Evolutionary conservation across 2,113 vertebrate species (phyloP).

Genomic region (Poeciliopsis prolifica): DNA sequence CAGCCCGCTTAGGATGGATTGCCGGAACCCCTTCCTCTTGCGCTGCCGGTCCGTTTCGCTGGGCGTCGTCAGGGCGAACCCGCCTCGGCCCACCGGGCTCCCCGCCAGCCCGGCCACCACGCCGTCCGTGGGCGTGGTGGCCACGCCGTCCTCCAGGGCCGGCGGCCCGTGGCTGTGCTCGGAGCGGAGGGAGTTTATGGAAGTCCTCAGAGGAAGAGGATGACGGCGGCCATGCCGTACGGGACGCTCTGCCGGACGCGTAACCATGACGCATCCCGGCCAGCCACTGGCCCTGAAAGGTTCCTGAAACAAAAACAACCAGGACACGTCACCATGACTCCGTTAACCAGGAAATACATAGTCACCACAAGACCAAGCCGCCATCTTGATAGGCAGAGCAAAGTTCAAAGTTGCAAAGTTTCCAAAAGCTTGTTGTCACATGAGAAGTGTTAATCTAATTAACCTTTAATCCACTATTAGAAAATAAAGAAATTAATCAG

Average conservation of each 20-base stretch:
- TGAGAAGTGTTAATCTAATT: too few species aligned
- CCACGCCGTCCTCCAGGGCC: constrained; percentile 74
- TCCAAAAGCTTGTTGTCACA: too few species aligned
- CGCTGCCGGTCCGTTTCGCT: constrained; percentile 90
- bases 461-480: too few species aligned
- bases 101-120: constrained; percentile 84
- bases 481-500: too few species aligned
- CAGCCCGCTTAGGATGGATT: constrained; percentile 93
- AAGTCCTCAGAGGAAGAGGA: constrained; percentile 94
- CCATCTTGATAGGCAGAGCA: too few species aligned
- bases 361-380: too few species aligned
- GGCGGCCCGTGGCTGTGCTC: constrained; percentile 94
- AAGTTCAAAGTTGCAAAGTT: too few species aligned
- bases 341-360: too few species aligned
- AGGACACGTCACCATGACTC: neutral
- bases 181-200: constrained; percentile 97
- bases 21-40: constrained; percentile 95
- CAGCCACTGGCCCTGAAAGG: constrained; percentile 96
- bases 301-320: constrained; percentile 79
- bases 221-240: constrained; percentile 96
- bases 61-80: constrained; percentile 91
- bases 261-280: constrained; percentile 97
- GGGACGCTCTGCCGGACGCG: constrained; percentile 95
- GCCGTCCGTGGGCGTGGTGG: constrained; percentile 70
- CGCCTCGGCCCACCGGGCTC: constrained; percentile 91